Conservation (phyloP, 2,888 invertebrate species). For the Cataglyphis livida region DNA sequence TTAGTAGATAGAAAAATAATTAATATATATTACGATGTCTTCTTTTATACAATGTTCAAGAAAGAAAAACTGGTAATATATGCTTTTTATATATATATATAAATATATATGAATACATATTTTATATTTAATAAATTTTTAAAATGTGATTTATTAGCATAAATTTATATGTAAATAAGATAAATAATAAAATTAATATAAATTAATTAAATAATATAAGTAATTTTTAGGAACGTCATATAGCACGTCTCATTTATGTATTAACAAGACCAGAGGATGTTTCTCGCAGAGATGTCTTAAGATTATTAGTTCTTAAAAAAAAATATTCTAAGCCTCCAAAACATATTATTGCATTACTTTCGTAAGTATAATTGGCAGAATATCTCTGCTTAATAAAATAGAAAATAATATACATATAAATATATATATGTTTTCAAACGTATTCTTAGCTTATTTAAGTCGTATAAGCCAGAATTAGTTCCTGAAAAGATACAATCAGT, state of each 20-base stretch:
- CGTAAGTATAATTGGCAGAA: constrained; percentile 69
- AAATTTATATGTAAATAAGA: background rate
- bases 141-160: background rate
- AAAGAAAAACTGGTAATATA: constrained; percentile 76
- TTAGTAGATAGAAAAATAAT: constrained; percentile 77
- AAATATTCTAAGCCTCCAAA: constrained; percentile 73
- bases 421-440: background rate
- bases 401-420: background rate
- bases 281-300: constrained; percentile 79
- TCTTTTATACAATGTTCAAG: constrained; percentile 78
- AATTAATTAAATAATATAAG: no score
- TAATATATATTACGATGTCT: constrained; percentile 79
- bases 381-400: background rate
- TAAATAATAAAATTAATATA: background rate
- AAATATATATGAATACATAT: background rate
- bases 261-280: constrained; percentile 83
- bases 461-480: constrained; percentile 83
- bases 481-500: constrained; percentile 82
- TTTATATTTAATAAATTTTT: background rate
- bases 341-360: constrained; percentile 80
- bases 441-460: constrained; percentile 80
- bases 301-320: constrained; percentile 74
- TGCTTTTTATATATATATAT: background rate
- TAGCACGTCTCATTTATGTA: constrained; percentile 80
- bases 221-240: constrained; percentile 73